A percentile compares a stretch with the other conserved stretches of the same genome.
Conservation (phyloP, 2,888 invertebrate genomes). For the Tipula unca region DNA sequence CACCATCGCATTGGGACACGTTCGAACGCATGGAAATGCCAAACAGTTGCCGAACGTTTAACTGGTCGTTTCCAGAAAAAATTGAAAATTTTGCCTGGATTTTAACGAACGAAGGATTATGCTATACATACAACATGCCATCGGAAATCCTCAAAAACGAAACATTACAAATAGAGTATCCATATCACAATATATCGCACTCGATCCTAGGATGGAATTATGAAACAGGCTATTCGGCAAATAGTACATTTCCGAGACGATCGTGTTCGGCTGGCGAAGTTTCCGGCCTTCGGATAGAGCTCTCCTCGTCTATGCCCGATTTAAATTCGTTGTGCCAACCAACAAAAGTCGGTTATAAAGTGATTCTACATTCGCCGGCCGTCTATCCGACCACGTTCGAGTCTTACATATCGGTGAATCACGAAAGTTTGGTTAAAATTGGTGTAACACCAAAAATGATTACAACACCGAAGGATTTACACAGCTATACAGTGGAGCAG, state of each 20-base stretch:
- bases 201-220: not conserved
- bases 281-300: not conserved
- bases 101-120: not conserved
- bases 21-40: not conserved
- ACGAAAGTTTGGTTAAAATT: not conserved
- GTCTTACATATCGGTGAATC: not conserved
- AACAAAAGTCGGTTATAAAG: not conserved
- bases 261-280: not conserved
- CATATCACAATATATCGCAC: not conserved
- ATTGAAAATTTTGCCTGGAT: not conserved
- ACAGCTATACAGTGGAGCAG: not conserved
- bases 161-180: not conserved
- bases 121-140: not conserved
- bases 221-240: not conserved
- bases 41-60: not conserved
- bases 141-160: not conserved
- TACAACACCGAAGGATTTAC: not conserved
- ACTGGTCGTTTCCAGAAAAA: not conserved
- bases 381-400: not conserved
- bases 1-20: not conserved
- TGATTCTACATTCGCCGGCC: not conserved
- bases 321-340: not conserved
- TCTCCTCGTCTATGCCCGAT: not conserved
- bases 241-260: not conserved
- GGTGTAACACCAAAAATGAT: not conserved